A percentile compares a stretch with the other conserved stretches of the same genome.
Evolutionary conservation across 2,797 vertebrate species (phyloP).

Genomic region (Acestrorhynchus altus): DNA sequence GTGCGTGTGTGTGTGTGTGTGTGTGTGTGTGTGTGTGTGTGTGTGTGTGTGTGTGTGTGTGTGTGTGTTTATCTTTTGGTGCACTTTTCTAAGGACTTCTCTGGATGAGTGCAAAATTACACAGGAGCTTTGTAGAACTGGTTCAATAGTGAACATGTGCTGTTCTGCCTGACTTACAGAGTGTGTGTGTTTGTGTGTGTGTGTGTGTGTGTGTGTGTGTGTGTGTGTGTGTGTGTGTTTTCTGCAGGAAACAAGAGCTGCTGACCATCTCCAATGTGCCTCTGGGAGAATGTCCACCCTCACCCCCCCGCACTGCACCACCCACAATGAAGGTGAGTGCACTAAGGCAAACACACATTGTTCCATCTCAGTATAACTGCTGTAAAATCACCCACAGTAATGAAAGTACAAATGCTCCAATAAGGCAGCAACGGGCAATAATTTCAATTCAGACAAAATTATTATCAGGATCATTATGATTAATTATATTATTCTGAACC

Average conservation of each 20-base stretch:
- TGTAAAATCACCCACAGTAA: too few relatives aligned
- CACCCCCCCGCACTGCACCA: conserved; percentile 90
- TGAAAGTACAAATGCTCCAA: too few relatives aligned
- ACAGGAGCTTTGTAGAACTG: not conserved
- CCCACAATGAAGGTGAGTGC: conserved; percentile 92
- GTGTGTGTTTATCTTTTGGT: conserved; percentile 19
- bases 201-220: conserved; percentile 60
- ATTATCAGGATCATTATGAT: too few relatives aligned
- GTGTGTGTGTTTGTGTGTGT: conserved; percentile 58
- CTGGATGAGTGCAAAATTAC: conserved; percentile 27
- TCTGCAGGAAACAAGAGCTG: conserved; percentile 94
- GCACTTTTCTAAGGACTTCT: not conserved
- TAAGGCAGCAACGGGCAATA: too few relatives aligned
- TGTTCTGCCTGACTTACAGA: conserved; percentile 6
- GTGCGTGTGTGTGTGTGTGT: conserved; percentile 32
- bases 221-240: conserved; percentile 61
- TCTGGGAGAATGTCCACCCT: conserved; percentile 88
- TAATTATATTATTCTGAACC: too few relatives aligned
- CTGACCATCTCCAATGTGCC: conserved; percentile 86
- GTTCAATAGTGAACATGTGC: conserved; percentile 2
- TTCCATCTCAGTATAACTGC: too few relatives aligned
- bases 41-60: not conserved
- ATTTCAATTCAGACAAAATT: too few relatives aligned
- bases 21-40: not conserved
- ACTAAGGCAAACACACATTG: too few relatives aligned